phyloP scores from a whole-genome alignment of 1,140 invertebrate genomes.

The Megathymus violae region DNA sequence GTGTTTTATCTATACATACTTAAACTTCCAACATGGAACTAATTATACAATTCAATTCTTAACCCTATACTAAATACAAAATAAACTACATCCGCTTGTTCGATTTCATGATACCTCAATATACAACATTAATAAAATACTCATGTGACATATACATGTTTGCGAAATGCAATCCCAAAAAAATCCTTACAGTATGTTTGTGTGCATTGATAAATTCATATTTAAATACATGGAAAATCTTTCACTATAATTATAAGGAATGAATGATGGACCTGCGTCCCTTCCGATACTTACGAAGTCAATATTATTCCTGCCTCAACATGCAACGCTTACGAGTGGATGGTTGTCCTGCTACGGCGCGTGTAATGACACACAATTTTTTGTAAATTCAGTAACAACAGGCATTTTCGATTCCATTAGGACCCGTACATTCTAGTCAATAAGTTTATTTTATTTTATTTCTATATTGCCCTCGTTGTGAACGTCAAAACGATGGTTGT shows the following conservation, averaged over 20 bases:
- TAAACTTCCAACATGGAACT: slow-evolving; percentile 17
- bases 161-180: slow-evolving; percentile 62
- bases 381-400: neutral
- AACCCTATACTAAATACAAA: slow-evolving; percentile 30
- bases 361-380: slow-evolving; percentile 32
- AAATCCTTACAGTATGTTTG: slow-evolving; percentile 51
- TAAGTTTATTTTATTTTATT: too few species aligned
- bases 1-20: slow-evolving; percentile 22
- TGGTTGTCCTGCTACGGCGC: slow-evolving; percentile 24
- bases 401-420: too few species aligned
- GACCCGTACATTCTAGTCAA: too few species aligned
- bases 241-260: slow-evolving; percentile 55
- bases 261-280: slow-evolving; percentile 47
- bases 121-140: slow-evolving; percentile 65
- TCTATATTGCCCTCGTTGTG: too few species aligned
- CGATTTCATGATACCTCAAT: slow-evolving; percentile 70
- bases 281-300: slow-evolving; percentile 31
- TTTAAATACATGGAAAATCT: slow-evolving; percentile 58
- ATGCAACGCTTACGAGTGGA: slow-evolving; percentile 14
- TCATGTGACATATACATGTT: slow-evolving; percentile 50
- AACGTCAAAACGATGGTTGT: too few species aligned
- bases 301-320: slow-evolving; percentile 15
- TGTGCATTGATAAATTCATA: slow-evolving; percentile 49
- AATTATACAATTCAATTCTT: slow-evolving; percentile 29
- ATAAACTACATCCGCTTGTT: slow-evolving; percentile 59